Percentiles rank a stretch among this genome's conserved stretches.
phyloP scores from a whole-genome alignment of 2,113 vertebrate species.

The Anolis carolinensis region DNA sequence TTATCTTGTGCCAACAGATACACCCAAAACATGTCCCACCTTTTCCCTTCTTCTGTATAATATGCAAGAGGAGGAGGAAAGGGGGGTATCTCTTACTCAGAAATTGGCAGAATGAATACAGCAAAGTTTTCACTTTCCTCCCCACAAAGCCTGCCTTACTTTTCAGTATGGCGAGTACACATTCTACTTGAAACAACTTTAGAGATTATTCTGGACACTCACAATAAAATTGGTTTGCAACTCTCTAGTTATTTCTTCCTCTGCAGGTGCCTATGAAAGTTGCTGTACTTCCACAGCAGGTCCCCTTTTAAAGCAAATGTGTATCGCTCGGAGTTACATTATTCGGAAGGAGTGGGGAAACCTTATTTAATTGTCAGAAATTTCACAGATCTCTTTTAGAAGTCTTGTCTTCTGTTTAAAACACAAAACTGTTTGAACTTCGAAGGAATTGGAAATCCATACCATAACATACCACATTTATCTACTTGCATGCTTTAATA shows the following conservation, averaged over 20 bases:
- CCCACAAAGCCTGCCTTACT: constrained; percentile 48
- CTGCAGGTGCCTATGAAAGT: constrained; percentile 53
- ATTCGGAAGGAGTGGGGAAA: constrained; percentile 61
- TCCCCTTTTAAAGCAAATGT: constrained; percentile 57
- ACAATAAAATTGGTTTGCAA: constrained; percentile 45
- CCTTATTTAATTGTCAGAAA: constrained; percentile 66
- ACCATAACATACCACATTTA: constrained; percentile 51
- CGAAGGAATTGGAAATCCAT: not conserved
- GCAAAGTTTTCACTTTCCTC: constrained; percentile 51
- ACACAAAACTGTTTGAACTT: constrained; percentile 58
- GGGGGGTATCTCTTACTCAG: constrained; percentile 31
- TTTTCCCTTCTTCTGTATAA: constrained; percentile 24
- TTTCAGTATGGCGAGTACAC: constrained; percentile 54
- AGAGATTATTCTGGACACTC: constrained; percentile 54
- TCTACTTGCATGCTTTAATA: constrained; percentile 57
- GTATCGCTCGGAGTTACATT: constrained; percentile 58
- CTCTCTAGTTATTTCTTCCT: constrained; percentile 52
- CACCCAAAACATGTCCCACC: constrained; percentile 46
- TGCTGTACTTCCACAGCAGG: constrained; percentile 33
- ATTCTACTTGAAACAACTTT: constrained; percentile 58
- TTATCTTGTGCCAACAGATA: constrained; percentile 38
- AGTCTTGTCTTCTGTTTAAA: constrained; percentile 69
- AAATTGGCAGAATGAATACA: constrained; percentile 41
- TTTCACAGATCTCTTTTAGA: constrained; percentile 62
- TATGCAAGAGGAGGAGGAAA: constrained; percentile 43